These are phyloP conservation scores for Prunella himalayana DNA, from an alignment of 2,113 vertebrate species.

Conservation along the genomic window DNA sequence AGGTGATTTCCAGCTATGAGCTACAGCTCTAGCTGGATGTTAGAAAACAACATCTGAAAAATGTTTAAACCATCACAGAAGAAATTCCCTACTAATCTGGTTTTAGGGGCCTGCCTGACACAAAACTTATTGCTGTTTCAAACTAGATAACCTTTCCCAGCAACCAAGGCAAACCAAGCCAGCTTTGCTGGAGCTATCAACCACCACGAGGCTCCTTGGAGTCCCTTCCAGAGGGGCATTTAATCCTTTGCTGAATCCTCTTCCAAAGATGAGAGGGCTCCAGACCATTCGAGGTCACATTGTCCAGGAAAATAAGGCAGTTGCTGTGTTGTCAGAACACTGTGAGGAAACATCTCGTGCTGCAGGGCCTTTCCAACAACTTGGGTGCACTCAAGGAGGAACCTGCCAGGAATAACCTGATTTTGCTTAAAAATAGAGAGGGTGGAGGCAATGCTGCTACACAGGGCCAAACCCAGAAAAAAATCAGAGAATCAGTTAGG, in stretches of 20 bases:
- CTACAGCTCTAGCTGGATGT: neutral
- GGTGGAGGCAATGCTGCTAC: neutral
- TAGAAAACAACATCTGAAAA: neutral
- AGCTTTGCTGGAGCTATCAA: neutral
- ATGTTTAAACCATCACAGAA: neutral
- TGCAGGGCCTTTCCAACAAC: neutral
- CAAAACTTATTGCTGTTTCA: neutral
- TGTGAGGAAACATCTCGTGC: neutral
- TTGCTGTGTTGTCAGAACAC: accelerated
- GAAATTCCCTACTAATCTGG: neutral
- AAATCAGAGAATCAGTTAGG: neutral
- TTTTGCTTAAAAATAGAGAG: neutral
- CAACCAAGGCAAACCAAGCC: accelerated
- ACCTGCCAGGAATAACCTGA: neutral
- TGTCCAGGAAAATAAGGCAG: neutral
- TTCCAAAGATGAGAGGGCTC: neutral
- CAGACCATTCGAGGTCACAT: accelerated
- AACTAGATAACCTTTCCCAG: neutral
- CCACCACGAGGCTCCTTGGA: accelerated
- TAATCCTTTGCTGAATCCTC: neutral
- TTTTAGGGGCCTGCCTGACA: neutral
- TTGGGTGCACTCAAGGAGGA: neutral
- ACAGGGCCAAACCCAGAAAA: neutral
- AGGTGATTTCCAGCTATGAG: neutral
- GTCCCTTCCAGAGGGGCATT: neutral